phyloP scores from a whole-genome alignment of 2,797 vertebrate species.

The Notolepis coatsorum region DNA sequence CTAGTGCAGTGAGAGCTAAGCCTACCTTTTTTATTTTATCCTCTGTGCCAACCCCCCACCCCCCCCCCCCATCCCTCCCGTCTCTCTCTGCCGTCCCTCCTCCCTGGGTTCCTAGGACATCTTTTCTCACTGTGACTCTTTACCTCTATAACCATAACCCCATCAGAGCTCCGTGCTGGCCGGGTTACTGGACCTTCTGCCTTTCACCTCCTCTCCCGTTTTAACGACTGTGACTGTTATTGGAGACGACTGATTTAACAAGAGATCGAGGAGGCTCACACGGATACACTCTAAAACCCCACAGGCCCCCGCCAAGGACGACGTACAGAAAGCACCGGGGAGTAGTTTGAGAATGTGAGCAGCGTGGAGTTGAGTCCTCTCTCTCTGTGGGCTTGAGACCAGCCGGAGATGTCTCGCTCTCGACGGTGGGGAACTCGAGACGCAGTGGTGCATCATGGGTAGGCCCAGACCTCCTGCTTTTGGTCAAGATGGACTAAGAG shows the following conservation, averaged over 20 bases:
- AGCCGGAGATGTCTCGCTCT: slow-evolving; percentile 45
- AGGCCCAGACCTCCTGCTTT: slow-evolving; percentile 3
- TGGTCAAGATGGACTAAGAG: neutral
- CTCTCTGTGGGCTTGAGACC: slow-evolving; percentile 22
- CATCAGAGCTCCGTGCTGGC: slow-evolving; percentile 29
- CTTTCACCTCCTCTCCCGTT: slow-evolving; percentile 54
- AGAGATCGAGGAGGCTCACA: neutral
- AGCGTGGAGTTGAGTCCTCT: slow-evolving; percentile 10
- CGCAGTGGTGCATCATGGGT: slow-evolving; percentile 45
- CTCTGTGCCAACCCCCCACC: no score
- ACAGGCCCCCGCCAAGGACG: neutral
- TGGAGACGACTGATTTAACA: slow-evolving; percentile 13
- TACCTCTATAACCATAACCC: slow-evolving; percentile 56
- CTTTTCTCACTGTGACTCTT: slow-evolving; percentile 70
- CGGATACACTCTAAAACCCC: slow-evolving; percentile 12
- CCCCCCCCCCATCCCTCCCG: neutral
- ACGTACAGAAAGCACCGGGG: neutral
- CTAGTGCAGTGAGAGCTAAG: slow-evolving; percentile 19
- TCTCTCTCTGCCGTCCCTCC: slow-evolving; percentile 8
- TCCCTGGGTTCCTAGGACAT: slow-evolving; percentile 29
- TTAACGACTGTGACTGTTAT: slow-evolving; percentile 71
- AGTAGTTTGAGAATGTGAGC: slow-evolving; percentile 18
- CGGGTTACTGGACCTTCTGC: slow-evolving; percentile 64
- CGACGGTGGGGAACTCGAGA: slow-evolving; percentile 41
- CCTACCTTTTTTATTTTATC: no score